Percentiles rank a stretch among this genome's conserved stretches.
These are phyloP conservation scores for Pelmatolapia mariae DNA, from an alignment of 2,113 vertebrate genomes.

Conservation along the genomic window DNA sequence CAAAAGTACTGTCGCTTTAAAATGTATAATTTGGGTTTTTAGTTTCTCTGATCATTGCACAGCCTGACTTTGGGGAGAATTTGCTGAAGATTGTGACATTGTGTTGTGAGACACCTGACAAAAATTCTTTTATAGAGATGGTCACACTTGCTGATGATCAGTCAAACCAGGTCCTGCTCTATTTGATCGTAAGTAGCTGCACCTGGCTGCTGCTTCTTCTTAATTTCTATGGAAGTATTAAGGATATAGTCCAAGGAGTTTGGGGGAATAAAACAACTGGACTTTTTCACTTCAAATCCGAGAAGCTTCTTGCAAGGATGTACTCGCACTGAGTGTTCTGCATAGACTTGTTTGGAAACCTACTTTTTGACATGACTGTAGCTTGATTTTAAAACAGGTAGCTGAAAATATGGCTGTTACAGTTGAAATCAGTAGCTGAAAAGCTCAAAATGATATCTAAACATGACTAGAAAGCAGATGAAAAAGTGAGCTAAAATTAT, in stretches of 20 bases:
- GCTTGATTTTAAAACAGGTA: background rate
- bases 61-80: background rate
- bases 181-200: background rate
- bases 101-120: background rate
- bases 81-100: background rate
- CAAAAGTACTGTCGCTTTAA: background rate
- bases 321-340: background rate
- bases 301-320: background rate
- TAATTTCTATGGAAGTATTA: background rate
- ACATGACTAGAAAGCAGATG: background rate
- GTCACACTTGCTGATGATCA: background rate
- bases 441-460: background rate
- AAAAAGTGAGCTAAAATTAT: background rate
- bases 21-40: background rate
- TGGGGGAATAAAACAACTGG: rapidly evolving
- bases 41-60: background rate
- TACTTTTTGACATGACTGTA: background rate
- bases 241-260: background rate
- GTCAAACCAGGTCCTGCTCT: background rate
- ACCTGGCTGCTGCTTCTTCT: background rate
- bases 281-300: background rate
- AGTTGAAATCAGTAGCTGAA: background rate
- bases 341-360: background rate
- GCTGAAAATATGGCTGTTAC: background rate
- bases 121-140: background rate